Evolutionary conservation across 2,888 invertebrate genomes (phyloP), one percentile per base, ranked within the genome.

Genomic region (Ophioninae sp.): DNA sequence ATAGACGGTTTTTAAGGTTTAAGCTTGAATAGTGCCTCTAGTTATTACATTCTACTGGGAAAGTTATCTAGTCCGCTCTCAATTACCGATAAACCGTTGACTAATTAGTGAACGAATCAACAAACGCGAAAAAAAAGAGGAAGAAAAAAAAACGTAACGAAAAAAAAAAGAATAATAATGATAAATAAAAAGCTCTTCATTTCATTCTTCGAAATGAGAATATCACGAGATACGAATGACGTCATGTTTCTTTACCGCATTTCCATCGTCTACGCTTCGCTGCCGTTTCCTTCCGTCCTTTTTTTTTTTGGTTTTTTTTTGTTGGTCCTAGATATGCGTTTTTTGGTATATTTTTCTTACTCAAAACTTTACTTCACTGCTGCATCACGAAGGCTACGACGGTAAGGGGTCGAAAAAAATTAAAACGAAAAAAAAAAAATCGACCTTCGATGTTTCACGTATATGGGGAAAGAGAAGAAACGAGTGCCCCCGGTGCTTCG

Each of bases 21-120:
- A 91, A 91, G 91, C 91, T 91, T 91, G 87, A 90, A 91, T 91
- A 91, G 91, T 91, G 91, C 91, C 91, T 91, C 91, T 91, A 91
- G 90, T 87, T 88, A 87, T 30, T 91, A 90, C 89, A 86, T 88
- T 89, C 82, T 88, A 86, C 85, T 82, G 87, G 86, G 87, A 88
- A 90, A 87, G 87, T 87, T 87, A 17, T 87, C 85, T 86, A 85
- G 88, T 86, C 86, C 87, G 88, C 88, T 89, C 85, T 79, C 86
- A 84, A 86, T 85, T 86, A 87, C 81, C 80, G 84, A 89, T 88
- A 87, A 89, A 89, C 85, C 82, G 88, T 91, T 91, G 90, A 90
- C 90, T 90, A 89, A 85, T 30, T 85, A 85, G 86, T 79, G 83
- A 78, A 81, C 56, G 83, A 73, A 72, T 64, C 65, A 72, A 63